Base-by-base conservation (phyloP, 1,140 invertebrate genomes). In the Scaptomyza pallida region DNA sequence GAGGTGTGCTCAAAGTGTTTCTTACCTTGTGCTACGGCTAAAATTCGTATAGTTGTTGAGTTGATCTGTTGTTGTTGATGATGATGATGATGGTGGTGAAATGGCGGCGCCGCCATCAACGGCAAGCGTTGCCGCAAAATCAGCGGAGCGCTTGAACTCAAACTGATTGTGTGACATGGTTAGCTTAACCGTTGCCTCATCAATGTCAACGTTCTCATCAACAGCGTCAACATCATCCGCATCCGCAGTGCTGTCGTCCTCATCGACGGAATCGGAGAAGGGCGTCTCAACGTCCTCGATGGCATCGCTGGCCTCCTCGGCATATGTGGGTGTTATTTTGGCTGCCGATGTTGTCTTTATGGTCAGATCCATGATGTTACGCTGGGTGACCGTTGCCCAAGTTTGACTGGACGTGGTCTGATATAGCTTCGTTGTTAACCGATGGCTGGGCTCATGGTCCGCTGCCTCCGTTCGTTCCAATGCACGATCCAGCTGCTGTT, bases 31-130 rank as follows among this genome's bases (percentile, higher is more conserved):
- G 37, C 45, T 78, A 26, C 75, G 73, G 50, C 83, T 88, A 35
- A 78, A 88, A 71, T 88, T 88, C 56, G 82, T 88, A 76, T 88
- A 88, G 35, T 89, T 88, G 57, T 78, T 78, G 0, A 88, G 54
- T 41, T 72, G 82, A 10, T 75, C 82, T 6, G n/a, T n/a, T n/a
- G n/a, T n/a, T n/a, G n/a, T n/a, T n/a, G n/a, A n/a, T n/a, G n/a
- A n/a, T n/a, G n/a, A n/a, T n/a, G n/a, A n/a, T n/a, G 61, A 40
- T 12, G 54, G n/a, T 37, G 26, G 54, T 19, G 19, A 1, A 48
- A 17, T 37, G 21, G 44, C 59, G 26, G 37, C 26, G 8, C 43
- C 26, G 8, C 43, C 52, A 9, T 10, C 44, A n/a, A n/a, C 9
- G 19, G 48, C 10, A 33, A 41, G 0, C 8, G 12, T 37, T 37